Conservation (phyloP, 2,113 vertebrate genomes). For the Pachycephala philippinensis region DNA sequence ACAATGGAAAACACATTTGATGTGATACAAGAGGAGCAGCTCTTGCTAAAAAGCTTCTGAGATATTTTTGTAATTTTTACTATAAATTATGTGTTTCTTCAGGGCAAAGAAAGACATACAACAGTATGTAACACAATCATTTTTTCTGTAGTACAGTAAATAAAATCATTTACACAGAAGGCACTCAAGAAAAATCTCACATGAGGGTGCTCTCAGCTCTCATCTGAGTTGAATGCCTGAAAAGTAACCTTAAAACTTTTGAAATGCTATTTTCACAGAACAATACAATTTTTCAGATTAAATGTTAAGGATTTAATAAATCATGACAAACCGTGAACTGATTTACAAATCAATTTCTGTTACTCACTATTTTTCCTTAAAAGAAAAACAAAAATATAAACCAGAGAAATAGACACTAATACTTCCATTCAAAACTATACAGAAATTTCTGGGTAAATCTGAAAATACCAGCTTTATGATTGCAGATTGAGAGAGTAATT, state of each 20-base stretch:
- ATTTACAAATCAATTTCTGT: not conserved
- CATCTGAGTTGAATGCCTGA: not conserved
- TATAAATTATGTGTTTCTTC: not conserved
- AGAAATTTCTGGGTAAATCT: not conserved
- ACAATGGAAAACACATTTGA: not conserved
- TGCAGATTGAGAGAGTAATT: not conserved
- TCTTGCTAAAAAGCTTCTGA: not conserved
- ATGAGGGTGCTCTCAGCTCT: not conserved
- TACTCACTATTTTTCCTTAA: not conserved
- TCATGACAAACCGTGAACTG: not conserved
- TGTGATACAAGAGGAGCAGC: not conserved
- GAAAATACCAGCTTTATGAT: not conserved
- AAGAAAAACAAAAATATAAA: not conserved
- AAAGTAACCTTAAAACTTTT: not conserved
- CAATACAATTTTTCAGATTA: not conserved
- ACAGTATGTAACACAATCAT: not conserved
- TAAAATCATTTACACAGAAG: not conserved
- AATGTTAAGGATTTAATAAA: not conserved
- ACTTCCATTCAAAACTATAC: not conserved
- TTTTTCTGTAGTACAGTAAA: not conserved
- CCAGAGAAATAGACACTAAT: not conserved
- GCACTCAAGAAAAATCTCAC: not conserved
- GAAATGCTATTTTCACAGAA: not conserved
- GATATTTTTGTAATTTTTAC: not conserved
- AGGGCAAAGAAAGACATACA: not conserved